These are phyloP conservation scores for Lucinisca nassula DNA, from an alignment of 2,888 invertebrate genomes.

Conservation along the genomic window DNA sequence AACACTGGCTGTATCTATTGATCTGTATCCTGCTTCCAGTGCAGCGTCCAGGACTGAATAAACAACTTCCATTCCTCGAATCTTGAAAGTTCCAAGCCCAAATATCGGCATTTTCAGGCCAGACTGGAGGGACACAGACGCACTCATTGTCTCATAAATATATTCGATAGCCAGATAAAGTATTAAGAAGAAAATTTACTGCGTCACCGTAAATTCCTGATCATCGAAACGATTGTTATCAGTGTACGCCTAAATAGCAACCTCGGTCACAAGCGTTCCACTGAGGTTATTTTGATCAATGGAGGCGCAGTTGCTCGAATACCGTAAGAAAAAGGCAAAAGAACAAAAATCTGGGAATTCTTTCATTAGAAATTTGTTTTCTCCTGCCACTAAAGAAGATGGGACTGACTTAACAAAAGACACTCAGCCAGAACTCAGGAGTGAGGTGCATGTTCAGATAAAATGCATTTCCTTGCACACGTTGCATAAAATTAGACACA, in stretches of 20 bases:
- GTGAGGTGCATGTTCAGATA: too few relatives aligned
- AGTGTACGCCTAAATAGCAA: neutral
- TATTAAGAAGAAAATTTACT: neutral
- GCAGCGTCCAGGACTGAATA: slow-evolving; percentile 90
- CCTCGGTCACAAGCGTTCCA: neutral
- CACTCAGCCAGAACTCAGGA: too few relatives aligned
- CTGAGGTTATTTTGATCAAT: slow-evolving; percentile 49
- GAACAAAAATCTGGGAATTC: slow-evolving; percentile 55
- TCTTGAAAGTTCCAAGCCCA: slow-evolving; percentile 90
- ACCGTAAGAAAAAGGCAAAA: slow-evolving; percentile 74
- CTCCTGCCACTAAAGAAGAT: neutral
- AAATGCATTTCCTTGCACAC: too few relatives aligned
- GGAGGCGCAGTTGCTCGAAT: slow-evolving; percentile 81
- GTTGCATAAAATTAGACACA: too few relatives aligned
- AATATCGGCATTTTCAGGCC: neutral
- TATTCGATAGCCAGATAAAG: neutral
- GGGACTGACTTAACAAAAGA: too few relatives aligned
- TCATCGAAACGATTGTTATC: neutral
- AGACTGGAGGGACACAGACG: neutral
- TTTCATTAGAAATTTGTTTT: slow-evolving; percentile 11
- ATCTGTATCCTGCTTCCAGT: slow-evolving; percentile 91
- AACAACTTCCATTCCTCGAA: slow-evolving; percentile 89
- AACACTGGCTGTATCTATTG: slow-evolving; percentile 94
- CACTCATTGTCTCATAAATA: neutral
- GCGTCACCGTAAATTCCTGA: neutral